Conservation (phyloP, 1,140 invertebrate genomes). For the Panagrolaimus sp. region DNA sequence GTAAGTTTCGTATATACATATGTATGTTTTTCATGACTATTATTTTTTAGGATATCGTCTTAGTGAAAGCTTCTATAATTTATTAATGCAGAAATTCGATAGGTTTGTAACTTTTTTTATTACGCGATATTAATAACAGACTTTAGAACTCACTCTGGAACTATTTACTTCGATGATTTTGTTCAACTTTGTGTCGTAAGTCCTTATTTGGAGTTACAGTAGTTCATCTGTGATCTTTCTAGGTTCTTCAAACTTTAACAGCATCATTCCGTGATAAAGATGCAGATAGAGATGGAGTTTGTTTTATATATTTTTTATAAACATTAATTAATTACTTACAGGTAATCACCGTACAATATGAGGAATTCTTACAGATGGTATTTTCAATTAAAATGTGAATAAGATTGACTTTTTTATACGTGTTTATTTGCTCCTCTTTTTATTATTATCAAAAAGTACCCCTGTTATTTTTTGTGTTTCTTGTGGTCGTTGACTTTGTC, state of each 20-base stretch:
- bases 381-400: slow-evolving; percentile 82
- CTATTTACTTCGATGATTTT: slow-evolving; percentile 94
- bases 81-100: slow-evolving; percentile 86
- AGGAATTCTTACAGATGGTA: slow-evolving; percentile 91
- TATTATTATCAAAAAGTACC: not conserved
- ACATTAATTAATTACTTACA: too few relatives aligned
- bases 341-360: slow-evolving; percentile 91
- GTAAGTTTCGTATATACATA: slow-evolving; percentile 59
- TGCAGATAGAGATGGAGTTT: slow-evolving; percentile 68
- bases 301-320: too few relatives aligned
- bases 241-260: slow-evolving; percentile 55
- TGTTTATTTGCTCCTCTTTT: slow-evolving; percentile 11
- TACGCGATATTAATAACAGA: slow-evolving; percentile 12
- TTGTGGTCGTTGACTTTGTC: too few relatives aligned
- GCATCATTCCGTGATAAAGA: slow-evolving; percentile 41
- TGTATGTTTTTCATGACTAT: not conserved
- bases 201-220: too few relatives aligned
- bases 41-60: slow-evolving; percentile 65
- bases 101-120: slow-evolving; percentile 64
- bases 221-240: too few relatives aligned
- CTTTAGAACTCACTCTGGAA: slow-evolving; percentile 75
- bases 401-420: slow-evolving; percentile 10
- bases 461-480: too few relatives aligned
- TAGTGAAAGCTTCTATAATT: slow-evolving; percentile 74
- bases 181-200: slow-evolving; percentile 70